These are phyloP conservation scores for Hylomyscus alleni DNA, from an alignment of 2,797 vertebrate species.

Conservation along the genomic window DNA sequence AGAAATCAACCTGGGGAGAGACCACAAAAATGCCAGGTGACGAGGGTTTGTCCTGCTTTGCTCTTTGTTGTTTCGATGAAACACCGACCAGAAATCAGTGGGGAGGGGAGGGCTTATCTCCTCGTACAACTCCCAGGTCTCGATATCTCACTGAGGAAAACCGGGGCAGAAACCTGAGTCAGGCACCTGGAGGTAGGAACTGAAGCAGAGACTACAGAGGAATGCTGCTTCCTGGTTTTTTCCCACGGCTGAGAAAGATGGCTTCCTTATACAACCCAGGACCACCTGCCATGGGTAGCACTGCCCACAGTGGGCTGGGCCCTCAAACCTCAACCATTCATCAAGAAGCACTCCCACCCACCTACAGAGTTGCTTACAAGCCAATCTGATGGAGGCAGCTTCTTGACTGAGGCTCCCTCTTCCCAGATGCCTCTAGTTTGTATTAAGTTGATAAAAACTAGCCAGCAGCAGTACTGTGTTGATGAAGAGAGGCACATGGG, in stretches of 20 bases:
- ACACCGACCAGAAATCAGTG: not conserved
- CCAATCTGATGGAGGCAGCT: not conserved
- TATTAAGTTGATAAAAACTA: not conserved
- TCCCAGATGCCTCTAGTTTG: not conserved
- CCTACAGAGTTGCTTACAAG: not conserved
- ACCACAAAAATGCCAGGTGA: not conserved
- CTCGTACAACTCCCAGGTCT: not conserved
- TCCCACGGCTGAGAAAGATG: too few species aligned
- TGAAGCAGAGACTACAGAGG: not conserved
- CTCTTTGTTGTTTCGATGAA: not conserved
- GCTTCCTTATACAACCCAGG: not conserved
- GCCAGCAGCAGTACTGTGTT: not conserved
- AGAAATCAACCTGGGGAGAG: not conserved
- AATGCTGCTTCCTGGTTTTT: too few species aligned
- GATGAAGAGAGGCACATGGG: not conserved
- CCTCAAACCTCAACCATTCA: not conserved
- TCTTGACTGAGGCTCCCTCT: not conserved
- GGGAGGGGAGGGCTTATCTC: not conserved
- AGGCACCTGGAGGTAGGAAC: not conserved
- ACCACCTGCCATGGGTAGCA: not conserved
- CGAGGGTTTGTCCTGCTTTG: not conserved
- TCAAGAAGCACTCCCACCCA: not conserved
- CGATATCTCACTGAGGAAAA: not conserved
- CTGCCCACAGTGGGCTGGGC: not conserved
- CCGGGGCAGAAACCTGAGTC: not conserved